These are phyloP conservation scores for Aricia agestis DNA, from an alignment of 1,140 invertebrate genomes.

Conservation along the genomic window DNA sequence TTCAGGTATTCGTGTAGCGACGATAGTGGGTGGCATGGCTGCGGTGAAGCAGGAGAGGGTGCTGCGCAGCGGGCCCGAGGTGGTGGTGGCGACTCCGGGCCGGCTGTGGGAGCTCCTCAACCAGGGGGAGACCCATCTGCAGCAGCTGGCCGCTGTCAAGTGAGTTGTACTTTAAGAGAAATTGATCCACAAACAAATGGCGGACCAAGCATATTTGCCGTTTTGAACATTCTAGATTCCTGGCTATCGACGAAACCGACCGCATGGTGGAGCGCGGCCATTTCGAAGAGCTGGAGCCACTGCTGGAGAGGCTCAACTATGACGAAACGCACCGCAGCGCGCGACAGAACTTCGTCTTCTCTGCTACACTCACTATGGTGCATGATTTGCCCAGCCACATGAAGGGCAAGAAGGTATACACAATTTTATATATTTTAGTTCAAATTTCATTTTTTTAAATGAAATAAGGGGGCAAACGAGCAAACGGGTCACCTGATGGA, in stretches of 20 bases:
- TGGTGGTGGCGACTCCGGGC: conserved; percentile 97
- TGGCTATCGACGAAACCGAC: conserved; percentile 99
- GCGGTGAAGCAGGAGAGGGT: conserved; percentile 94
- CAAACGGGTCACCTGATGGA: no score
- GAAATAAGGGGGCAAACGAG: no score
- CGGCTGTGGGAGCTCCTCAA: conserved; percentile 94
- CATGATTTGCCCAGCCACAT: conserved; percentile 89
- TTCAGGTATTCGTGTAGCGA: conserved; percentile 80
- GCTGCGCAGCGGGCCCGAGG: conserved; percentile 88
- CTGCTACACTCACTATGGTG: conserved; percentile 95
- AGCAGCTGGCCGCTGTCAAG: conserved; percentile 82
- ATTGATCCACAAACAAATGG: no score
- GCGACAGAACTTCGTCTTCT: conserved; percentile 97
- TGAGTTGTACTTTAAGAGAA: no score
- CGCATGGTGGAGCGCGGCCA: conserved; percentile 98
- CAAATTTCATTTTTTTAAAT: no score
- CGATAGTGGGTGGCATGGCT: conserved; percentile 93
- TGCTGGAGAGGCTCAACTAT: conserved; percentile 89
- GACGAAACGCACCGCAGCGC: conserved; percentile 77
- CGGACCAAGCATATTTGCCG: no score
- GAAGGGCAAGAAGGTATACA: conserved; percentile 78
- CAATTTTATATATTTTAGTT: no score
- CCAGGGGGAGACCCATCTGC: conserved; percentile 86
- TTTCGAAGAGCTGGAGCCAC: conserved; percentile 92
- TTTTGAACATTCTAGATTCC: conserved; percentile 79